Conservation (phyloP, 1,140 invertebrate genomes). For the Drosophila parvula region DNA sequence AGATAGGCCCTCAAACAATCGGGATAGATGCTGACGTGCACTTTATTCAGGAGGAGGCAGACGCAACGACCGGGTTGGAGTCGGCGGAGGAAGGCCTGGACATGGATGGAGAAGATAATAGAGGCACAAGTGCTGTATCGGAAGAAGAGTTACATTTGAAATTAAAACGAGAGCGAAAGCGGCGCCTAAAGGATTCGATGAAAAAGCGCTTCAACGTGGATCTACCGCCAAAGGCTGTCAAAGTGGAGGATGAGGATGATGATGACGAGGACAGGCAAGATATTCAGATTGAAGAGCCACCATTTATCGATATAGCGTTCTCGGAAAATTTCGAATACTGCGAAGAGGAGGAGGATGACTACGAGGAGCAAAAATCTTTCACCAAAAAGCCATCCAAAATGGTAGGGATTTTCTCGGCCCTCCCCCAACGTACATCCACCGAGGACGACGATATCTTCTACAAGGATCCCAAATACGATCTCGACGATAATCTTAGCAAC, state of each 20-base stretch:
- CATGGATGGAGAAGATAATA: too few species aligned
- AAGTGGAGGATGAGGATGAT: background rate
- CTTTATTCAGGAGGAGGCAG: background rate
- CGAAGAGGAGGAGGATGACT: background rate
- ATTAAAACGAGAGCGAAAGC: conserved; percentile 1
- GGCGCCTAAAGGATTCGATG: background rate
- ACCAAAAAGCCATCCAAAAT: too few species aligned
- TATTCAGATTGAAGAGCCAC: background rate
- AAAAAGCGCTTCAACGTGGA: background rate
- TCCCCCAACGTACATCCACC: background rate
- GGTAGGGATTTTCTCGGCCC: background rate
- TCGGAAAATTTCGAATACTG: background rate
- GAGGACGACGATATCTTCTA: background rate
- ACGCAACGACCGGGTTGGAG: background rate
- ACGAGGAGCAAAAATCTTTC: too few species aligned
- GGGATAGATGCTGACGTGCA: background rate
- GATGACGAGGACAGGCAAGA: background rate
- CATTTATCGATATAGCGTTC: background rate
- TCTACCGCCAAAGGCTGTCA: background rate
- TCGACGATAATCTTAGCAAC: background rate
- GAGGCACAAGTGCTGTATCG: background rate
- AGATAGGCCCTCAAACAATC: background rate
- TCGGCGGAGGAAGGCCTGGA: background rate
- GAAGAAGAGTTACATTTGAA: background rate
- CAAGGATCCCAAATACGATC: conserved; percentile 1